Conservation (phyloP, 1,140 invertebrate genomes). For the Phthorimaea operculella region DNA sequence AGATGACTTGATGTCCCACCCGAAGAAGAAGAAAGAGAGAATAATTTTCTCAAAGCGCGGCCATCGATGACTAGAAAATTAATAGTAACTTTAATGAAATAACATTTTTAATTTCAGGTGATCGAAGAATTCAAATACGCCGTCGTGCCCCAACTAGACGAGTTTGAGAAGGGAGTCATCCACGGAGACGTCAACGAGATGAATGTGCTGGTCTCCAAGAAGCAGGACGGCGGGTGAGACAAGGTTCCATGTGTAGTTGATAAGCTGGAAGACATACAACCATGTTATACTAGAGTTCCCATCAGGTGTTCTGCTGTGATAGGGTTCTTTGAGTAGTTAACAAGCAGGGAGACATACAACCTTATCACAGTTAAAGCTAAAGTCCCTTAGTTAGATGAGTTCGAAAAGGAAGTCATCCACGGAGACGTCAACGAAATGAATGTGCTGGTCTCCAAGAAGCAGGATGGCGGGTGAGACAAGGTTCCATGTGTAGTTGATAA, state of each 20-base stretch:
- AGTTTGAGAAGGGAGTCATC: conserved; percentile 78
- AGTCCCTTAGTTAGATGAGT: conserved; percentile 63
- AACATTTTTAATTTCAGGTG: conserved; percentile 66
- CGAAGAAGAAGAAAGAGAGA: too few relatives aligned
- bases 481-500: neutral
- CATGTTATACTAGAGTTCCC: too few relatives aligned
- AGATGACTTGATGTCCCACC: too few relatives aligned
- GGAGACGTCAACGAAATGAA: conserved; percentile 94
- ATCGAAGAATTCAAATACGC: conserved; percentile 74
- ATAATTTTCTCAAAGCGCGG: too few relatives aligned
- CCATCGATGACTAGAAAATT: too few relatives aligned
- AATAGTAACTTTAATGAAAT: too few relatives aligned
- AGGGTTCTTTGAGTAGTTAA: too few relatives aligned
- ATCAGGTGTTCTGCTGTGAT: too few relatives aligned
- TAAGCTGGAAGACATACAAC: neutral
- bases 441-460: conserved; percentile 72
- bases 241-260: neutral
- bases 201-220: conserved; percentile 78
- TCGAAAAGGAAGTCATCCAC: conserved; percentile 83
- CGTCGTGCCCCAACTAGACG: conserved; percentile 69
- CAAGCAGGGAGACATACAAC: too few relatives aligned
- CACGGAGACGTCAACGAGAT: conserved; percentile 93
- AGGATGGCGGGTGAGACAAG: conserved; percentile 34
- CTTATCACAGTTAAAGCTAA: too few relatives aligned
- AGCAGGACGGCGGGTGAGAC: conserved; percentile 37